Base-by-base conservation (phyloP, 2,113 vertebrate genomes). In the Alethe diademata region DNA sequence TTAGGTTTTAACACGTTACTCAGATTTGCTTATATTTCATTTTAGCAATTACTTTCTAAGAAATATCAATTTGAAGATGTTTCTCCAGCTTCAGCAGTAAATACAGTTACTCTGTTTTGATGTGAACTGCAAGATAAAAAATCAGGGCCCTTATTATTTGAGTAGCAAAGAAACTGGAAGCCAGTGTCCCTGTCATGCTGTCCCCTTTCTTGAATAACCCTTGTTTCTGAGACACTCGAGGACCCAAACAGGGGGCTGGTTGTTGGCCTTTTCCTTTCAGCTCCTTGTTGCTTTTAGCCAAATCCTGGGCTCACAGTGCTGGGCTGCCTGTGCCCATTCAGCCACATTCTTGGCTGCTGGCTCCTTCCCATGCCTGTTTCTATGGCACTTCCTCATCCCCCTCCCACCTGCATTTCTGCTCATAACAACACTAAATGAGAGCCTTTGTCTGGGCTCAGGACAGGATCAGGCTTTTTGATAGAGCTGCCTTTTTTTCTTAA, bases 311-410 rank as follows among this genome's bases (percentile, higher is more conserved):
- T 57, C 36, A 0, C 67, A 78, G 43, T 0, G 0, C 48, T 56
- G 33, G 33, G 48, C 38, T 83, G 47, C 31, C 58, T 0, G 0
- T 17, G 42, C 83, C 43, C 56, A 92, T 95, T 93, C 86, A 92
- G 92, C 35, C 73, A 56, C 57, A 15, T 88, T 93, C 47, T 92
- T 86, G 82, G 86, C 88, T 71, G 42, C 23, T 11, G 0, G 47
- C 65, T 93, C 79, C 88, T 94, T 97, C 82, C 83, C 35, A 28
- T 19, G 19, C 57, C 74, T 48, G 85, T 92, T 95, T 88, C 95
- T 70, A 92, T 92, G 88, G 79, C 60, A 67, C 65, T 92, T 91
- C 73, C 80, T 91, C 51, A 2, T 23, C 48, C 28, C 35, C 11
- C 79, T 84, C 91, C 86, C 86, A 94, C 60, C 48, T 66, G 67